Evolutionary conservation across 2,888 invertebrate species (phyloP), one percentile per base, ranked within the genome.

Genomic region (Hemicrepidius hirtus): DNA sequence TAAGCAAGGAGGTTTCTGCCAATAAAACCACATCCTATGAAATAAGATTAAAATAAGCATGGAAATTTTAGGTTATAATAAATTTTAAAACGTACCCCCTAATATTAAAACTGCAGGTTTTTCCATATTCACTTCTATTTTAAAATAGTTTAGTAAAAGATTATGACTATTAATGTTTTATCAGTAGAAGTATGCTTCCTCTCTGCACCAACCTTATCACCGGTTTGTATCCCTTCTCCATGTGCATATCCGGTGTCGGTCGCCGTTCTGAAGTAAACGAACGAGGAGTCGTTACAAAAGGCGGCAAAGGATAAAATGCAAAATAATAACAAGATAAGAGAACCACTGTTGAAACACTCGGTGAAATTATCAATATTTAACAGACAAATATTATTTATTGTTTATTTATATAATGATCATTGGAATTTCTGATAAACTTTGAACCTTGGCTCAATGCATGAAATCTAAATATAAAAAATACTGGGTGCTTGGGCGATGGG

Each of bases 11-110:
- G 89, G 88, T 97, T 95, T 82, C 97, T 91, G 77, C 97, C 97
- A 85, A 97, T 94, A 87, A 97, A 97, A 81, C 97, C 97, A 87
- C 96, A 96, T 86, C 97, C 97, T 97, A 87, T 59, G 84, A 83
- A 77, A 75, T 80, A 77, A 78, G 66, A 16, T 55, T 41, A 57
- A 16, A 55, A 50, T 57, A 16, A 35, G 24, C 35, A 49, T 35
- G 12, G 24, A 18, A 18, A 35, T 65, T 64, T 68, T 59, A 74
- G 65, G 65, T 69, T 72, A 72, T 12, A 37, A 53, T 10, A 35
- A 9, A 40, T 32, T n/a, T 21, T 28, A n/a, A 46, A 35, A 75
- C 75, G 77, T 77, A 82, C 82, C 82, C 70, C 83, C 83, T 41
- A 84, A 77, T 71, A 84, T 75, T 74, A 84, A 75, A 73, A 83